Conservation (phyloP, 2,888 invertebrate genomes). For the Pterostichus madidus region DNA sequence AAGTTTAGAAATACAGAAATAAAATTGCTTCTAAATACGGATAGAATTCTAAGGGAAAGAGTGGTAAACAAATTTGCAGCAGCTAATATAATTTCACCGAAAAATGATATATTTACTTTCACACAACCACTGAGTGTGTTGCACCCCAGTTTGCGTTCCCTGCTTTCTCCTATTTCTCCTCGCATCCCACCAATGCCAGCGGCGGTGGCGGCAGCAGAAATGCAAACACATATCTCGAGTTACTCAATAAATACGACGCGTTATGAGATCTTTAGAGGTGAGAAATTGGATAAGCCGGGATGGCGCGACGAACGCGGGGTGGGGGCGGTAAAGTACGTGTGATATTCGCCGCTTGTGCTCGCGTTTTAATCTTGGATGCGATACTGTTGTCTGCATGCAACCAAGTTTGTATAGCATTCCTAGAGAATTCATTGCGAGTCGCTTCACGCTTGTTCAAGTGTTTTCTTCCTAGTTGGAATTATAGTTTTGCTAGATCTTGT, state of each 20-base stretch:
- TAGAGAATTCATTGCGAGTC: conserved; percentile 26
- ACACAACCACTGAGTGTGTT: background rate
- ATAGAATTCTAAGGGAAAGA: background rate
- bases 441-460: background rate
- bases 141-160: conserved; percentile 13
- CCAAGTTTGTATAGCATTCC: conserved; percentile 9
- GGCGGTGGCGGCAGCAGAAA: conserved; percentile 6
- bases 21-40: no score
- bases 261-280: conserved; percentile 64
- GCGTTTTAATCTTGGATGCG: conserved; percentile 32
- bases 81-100: conserved; percentile 43
- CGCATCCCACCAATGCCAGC: background rate
- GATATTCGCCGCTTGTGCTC: conserved; percentile 35
- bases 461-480: background rate
- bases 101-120: conserved; percentile 56
- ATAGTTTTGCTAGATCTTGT: no score
- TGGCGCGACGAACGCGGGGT: background rate
- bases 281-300: conserved; percentile 55
- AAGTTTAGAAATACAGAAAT: no score
- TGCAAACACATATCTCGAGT: conserved; percentile 56
- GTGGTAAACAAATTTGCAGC: conserved; percentile 29
- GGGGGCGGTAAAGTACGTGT: conserved; percentile 39
- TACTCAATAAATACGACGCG: conserved; percentile 55
- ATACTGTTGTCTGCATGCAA: conserved; percentile 40
- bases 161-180: background rate